Conservation (phyloP, 1,140 invertebrate species). For the Chelonus insularis region DNA sequence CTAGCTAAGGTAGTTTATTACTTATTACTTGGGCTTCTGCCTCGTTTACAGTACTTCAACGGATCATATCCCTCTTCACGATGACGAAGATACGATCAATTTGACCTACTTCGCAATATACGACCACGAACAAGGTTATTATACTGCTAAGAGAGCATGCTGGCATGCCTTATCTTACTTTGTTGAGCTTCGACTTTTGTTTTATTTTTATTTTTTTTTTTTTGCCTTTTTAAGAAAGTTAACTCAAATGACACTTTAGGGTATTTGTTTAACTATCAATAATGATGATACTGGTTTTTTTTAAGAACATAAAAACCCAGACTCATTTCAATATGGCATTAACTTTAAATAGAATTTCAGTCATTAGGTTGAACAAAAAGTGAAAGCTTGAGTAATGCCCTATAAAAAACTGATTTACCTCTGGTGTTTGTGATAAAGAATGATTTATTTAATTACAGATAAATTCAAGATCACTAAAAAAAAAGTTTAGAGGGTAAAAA, state of each 20-base stretch:
- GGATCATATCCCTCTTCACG: constrained; percentile 26
- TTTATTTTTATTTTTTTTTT: not conserved
- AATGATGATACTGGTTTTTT: not conserved
- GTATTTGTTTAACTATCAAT: constrained; percentile 18
- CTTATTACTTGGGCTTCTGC: constrained; percentile 24
- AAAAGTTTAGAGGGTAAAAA: not conserved
- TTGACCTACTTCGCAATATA: constrained; percentile 32
- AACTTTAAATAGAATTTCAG: too few relatives aligned
- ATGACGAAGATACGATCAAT: constrained; percentile 33
- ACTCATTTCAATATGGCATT: too few relatives aligned
- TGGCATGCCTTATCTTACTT: constrained; percentile 26
- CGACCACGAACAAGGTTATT: constrained; percentile 15
- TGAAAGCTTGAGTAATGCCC: too few relatives aligned
- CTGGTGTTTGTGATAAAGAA: too few relatives aligned
- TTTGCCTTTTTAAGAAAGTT: not conserved
- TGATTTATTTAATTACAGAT: too few relatives aligned
- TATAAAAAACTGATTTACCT: too few relatives aligned
- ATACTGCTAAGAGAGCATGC: constrained; percentile 17
- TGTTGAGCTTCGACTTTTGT: not conserved
- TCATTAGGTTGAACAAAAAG: too few relatives aligned
- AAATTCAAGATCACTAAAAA: too few relatives aligned
- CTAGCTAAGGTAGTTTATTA: constrained; percentile 25
- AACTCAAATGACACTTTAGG: constrained; percentile 6
- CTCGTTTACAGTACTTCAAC: constrained; percentile 29
- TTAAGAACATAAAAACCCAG: not conserved